A percentile compares a stretch with the other conserved stretches of the same genome.
These are phyloP conservation scores for Spongia lamella DNA, from an alignment of 37 sponge, comb jelly and placozoan genomes.

Conservation along the genomic window DNA sequence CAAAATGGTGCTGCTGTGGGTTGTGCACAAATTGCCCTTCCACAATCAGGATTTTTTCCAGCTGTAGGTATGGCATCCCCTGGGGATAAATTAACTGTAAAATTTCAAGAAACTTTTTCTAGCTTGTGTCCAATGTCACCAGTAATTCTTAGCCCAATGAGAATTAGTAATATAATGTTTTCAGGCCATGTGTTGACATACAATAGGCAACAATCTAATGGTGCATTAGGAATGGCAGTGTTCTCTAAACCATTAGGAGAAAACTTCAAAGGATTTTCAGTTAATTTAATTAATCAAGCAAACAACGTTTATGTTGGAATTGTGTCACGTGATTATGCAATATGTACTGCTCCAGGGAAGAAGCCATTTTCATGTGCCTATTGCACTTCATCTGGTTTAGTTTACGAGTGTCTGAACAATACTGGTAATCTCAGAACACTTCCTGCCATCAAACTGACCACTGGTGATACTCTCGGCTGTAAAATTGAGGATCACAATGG, in stretches of 20 bases:
- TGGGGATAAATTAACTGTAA: conserved; percentile 37
- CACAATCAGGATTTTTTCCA: conserved; percentile 43
- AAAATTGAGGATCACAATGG: conserved; percentile 7
- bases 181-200: conserved; percentile 58
- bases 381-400: conserved; percentile 34
- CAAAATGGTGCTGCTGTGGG: conserved; percentile 62
- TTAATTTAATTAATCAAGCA: conserved; percentile 34
- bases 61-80: conserved; percentile 15
- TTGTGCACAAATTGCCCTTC: conserved; percentile 13
- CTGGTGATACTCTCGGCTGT: conserved; percentile 62
- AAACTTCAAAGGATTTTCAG: conserved; percentile 42
- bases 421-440: conserved; percentile 12
- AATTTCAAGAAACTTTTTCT: conserved; percentile 42
- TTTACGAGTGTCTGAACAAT: conserved; percentile 34
- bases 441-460: conserved; percentile 5
- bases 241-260: conserved; percentile 35
- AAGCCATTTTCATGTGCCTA: conserved; percentile 61
- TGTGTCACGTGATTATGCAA: conserved; percentile 49
- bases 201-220: conserved; percentile 8
- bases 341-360: conserved; percentile 37
- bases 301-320: conserved; percentile 66
- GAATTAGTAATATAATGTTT: conserved; percentile 62
- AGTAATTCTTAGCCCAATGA: conserved; percentile 42
- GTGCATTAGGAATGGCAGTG: conserved; percentile 50
- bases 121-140: conserved; percentile 7